Conservation (phyloP, 2,113 vertebrate species). For the Brachypodius melanocephalos region DNA sequence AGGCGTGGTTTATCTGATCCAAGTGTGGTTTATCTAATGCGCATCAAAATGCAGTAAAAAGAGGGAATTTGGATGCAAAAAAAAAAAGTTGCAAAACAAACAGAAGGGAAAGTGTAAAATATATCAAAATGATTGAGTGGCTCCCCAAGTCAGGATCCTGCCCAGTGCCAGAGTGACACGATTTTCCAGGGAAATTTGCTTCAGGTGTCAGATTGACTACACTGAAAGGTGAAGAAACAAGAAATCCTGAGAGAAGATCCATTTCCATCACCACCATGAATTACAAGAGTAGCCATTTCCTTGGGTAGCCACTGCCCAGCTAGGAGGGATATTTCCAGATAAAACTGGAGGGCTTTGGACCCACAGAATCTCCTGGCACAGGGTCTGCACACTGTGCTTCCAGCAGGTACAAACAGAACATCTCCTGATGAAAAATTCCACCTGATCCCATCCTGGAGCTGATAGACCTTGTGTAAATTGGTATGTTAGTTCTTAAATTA, state of each 20-base stretch:
- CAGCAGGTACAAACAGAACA: neutral
- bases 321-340: neutral
- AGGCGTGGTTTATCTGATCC: neutral
- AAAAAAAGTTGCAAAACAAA: neutral
- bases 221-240: neutral
- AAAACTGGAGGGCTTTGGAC: neutral
- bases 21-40: accelerated
- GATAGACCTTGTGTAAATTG: neutral
- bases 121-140: neutral
- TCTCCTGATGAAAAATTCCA: neutral
- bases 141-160: neutral
- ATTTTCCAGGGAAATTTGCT: neutral
- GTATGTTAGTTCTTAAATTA: neutral
- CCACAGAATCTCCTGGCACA: neutral
- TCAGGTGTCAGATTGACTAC: neutral
- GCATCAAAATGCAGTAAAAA: neutral
- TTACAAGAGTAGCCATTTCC: neutral
- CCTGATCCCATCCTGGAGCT: neutral
- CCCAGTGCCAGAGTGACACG: neutral
- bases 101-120: neutral
- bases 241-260: neutral
- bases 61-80: neutral
- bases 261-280: neutral
- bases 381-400: accelerated
- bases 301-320: neutral